Evolutionary conservation across 2,113 vertebrate genomes (phyloP).

Genomic region (Picathartes gymnocephalus): DNA sequence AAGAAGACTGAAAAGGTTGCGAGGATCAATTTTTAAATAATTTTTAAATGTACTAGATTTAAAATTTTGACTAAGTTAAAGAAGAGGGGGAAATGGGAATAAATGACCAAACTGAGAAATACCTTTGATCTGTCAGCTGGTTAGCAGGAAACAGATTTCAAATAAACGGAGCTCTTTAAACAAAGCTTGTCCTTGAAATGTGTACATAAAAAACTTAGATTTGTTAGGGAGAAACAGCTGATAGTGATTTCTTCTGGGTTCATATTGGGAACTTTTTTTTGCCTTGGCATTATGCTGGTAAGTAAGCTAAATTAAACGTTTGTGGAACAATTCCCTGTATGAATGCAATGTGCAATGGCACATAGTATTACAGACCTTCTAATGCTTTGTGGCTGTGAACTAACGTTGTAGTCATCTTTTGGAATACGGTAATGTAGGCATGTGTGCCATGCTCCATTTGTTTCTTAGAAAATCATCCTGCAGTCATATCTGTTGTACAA

Average conservation of each 20-base stretch:
- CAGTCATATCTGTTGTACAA: not conserved
- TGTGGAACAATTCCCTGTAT: not conserved
- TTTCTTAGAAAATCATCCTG: not conserved
- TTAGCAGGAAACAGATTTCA: conserved; percentile 30
- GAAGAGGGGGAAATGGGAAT: not conserved
- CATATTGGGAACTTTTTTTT: not conserved
- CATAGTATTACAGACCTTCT: not conserved
- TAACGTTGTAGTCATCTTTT: not conserved
- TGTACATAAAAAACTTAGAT: conserved; percentile 42
- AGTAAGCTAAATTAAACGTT: not conserved
- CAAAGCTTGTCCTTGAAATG: conserved; percentile 38
- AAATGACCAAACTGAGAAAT: not conserved
- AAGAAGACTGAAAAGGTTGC: not conserved
- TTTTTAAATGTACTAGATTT: not conserved
- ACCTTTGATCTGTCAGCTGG: conserved; percentile 59
- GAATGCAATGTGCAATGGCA: not conserved
- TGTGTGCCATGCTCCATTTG: not conserved
- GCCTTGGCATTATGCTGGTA: not conserved
- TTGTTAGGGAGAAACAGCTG: conserved; percentile 41
- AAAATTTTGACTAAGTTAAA: not conserved
- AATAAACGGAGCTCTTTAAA: conserved; percentile 48
- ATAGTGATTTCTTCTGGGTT: conserved; percentile 41
- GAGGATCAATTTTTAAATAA: not conserved
- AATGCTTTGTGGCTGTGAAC: not conserved
- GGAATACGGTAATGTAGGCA: not conserved